A percentile compares a stretch with the other conserved stretches of the same genome.
Conservation (phyloP, 2,797 vertebrate genomes). For the Anableps anableps region DNA sequence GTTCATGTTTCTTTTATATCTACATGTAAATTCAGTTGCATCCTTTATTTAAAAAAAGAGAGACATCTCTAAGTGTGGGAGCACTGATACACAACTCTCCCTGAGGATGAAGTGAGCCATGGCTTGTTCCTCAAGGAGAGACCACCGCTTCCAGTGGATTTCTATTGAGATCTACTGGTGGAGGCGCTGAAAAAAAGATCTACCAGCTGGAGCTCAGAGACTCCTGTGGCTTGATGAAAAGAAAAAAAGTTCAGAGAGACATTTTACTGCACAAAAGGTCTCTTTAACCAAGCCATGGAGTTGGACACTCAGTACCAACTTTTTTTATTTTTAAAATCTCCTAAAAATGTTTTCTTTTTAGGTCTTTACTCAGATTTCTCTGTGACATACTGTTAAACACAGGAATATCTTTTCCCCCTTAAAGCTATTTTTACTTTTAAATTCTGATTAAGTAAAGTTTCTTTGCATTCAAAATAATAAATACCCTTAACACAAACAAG, state of each 20-base stretch:
- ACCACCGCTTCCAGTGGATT: conserved; percentile 38
- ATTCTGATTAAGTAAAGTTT: not conserved
- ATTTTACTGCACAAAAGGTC: not conserved
- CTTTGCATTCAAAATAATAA: not conserved
- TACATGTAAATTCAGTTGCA: not conserved
- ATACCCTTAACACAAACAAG: not conserved
- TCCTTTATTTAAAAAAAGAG: not conserved
- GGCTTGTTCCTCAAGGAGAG: conserved; percentile 27
- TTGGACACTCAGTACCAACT: not conserved
- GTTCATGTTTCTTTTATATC: conserved; percentile 18
- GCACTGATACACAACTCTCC: conserved; percentile 1
- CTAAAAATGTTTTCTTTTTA: conserved; percentile 4
- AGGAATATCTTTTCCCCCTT: not conserved
- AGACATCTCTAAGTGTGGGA: conserved; percentile 19
- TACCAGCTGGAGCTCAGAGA: conserved; percentile 60
- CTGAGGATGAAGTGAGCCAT: conserved; percentile 13
- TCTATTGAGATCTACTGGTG: conserved; percentile 34
- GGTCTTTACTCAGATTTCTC: conserved; percentile 22
- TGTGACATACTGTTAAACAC: not conserved
- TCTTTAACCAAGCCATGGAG: conserved; percentile 9
- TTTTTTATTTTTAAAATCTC: conserved; percentile 1
- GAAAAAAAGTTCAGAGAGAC: conserved; percentile 62
- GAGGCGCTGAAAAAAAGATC: conserved; percentile 63
- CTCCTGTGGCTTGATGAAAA: conserved; percentile 50
- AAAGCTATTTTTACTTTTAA: not conserved